Evolutionary conservation across 2,888 invertebrate species (phyloP).

Genomic region (Nephrotoma guestfalica): DNA sequence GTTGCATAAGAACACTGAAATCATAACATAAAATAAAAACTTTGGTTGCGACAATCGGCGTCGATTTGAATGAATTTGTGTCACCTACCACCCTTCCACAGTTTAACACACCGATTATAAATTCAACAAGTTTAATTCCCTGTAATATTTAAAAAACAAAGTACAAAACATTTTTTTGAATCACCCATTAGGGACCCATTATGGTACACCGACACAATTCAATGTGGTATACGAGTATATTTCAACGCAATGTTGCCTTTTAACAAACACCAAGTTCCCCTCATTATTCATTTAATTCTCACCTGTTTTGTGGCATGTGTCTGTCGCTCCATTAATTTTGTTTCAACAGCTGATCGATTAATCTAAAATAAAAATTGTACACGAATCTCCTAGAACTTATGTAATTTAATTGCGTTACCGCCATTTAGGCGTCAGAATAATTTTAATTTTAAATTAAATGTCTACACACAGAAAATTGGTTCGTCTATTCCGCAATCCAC

Average conservation of each 20-base stretch:
- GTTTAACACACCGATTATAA: no score
- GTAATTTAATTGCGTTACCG: neutral
- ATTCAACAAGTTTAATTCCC: no score
- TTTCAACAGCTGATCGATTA: neutral
- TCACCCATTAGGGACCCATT: neutral
- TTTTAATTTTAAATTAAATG: neutral
- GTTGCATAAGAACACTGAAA: no score
- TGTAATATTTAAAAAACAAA: neutral
- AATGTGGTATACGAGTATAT: neutral
- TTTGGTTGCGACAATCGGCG: no score
- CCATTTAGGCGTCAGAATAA: neutral
- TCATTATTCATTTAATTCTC: neutral
- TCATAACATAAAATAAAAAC: no score
- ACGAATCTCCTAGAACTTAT: neutral
- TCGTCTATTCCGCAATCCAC: neutral
- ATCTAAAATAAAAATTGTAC: neutral
- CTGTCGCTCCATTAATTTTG: neutral
- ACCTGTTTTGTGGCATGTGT: neutral
- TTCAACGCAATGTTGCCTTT: neutral
- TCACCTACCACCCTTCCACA: no score
- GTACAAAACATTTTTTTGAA: neutral
- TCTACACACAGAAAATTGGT: neutral
- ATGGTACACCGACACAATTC: neutral
- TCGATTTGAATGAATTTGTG: no score
- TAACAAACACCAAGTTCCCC: neutral